Conservation (phyloP, 2,797 vertebrate species). For the Pampus argenteus region DNA sequence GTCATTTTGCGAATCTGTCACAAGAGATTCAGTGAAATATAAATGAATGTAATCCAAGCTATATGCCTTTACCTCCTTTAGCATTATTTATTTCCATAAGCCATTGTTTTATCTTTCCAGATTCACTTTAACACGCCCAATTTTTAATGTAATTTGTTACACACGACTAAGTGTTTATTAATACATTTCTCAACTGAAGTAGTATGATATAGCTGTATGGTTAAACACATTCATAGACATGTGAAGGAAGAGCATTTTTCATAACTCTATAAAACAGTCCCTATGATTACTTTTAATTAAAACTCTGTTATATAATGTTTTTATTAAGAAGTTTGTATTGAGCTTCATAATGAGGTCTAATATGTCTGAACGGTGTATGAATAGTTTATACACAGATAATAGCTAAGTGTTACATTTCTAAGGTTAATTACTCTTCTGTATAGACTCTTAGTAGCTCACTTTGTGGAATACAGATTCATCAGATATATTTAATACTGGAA, state of each 20-base stretch:
- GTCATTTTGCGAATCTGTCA: conserved; percentile 23
- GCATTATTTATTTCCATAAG: background rate
- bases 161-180: too few relatives aligned
- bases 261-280: too few relatives aligned
- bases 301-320: too few relatives aligned
- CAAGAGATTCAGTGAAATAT: conserved; percentile 15
- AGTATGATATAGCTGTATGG: background rate
- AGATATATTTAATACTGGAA: background rate
- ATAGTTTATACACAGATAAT: background rate
- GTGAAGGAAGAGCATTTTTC: too few relatives aligned
- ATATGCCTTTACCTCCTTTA: background rate
- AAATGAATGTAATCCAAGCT: background rate
- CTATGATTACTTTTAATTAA: too few relatives aligned
- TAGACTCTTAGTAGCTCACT: background rate
- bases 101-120: background rate
- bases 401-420: background rate
- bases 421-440: background rate
- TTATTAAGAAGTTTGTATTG: too few relatives aligned
- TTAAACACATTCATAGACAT: too few relatives aligned
- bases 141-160: conserved; percentile 12
- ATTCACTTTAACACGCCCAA: too few relatives aligned
- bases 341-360: too few relatives aligned
- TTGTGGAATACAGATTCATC: background rate
- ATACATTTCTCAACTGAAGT: background rate
- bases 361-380: too few relatives aligned